Evolutionary conservation across 2,888 invertebrate genomes (phyloP), one percentile per base, ranked within the genome.

Genomic region (Parnassius orleans): DNA sequence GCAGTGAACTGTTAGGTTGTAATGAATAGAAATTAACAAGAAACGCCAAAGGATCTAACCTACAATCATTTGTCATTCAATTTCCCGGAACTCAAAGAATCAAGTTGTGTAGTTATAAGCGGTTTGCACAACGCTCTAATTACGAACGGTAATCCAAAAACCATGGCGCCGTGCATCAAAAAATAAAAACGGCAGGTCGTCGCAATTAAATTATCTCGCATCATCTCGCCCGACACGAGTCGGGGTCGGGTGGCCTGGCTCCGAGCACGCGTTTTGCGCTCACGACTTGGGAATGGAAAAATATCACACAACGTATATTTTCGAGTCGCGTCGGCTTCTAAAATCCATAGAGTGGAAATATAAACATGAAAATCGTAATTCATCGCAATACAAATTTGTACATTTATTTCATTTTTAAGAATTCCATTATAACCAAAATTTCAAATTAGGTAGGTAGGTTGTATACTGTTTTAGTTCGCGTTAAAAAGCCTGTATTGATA

Each of bases 141-240:
- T 58, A 54, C n/a, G 42, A 46, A 47, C 53, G 53, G 50, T 64
- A 60, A 60, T 64, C 43, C 56, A n/a, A 53, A 52, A 42, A 63
- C 15, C 52, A 41, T 15, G 53, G 24, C 61, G 61, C 33, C 55
- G 47, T 15, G 42, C 43, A n/a, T 14, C 42, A 15, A 15, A 46
- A 43, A 48, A 42, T 56, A 61, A 52, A 48, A 52, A 48, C 55
- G 70, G 71, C 73, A 74, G 74, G 72, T 74, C 81, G 71, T 78
- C 78, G 80, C 87, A 87, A 87, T 88, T 88, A 88, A 87, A 88
- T 87, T 87, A 85, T 80, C 79, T 78, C 82, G 76, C 85, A 73
- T 83, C 82, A 86, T 86, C 85, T 73, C 83, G 79, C 78, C 14
- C 53, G 56, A 46, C 53, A 43, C 61, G 62, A 64, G 69, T 70